Evolutionary conservation across 2,888 invertebrate genomes (phyloP), one percentile per base, ranked within the genome.

Genomic region (Andrena marginata): DNA sequence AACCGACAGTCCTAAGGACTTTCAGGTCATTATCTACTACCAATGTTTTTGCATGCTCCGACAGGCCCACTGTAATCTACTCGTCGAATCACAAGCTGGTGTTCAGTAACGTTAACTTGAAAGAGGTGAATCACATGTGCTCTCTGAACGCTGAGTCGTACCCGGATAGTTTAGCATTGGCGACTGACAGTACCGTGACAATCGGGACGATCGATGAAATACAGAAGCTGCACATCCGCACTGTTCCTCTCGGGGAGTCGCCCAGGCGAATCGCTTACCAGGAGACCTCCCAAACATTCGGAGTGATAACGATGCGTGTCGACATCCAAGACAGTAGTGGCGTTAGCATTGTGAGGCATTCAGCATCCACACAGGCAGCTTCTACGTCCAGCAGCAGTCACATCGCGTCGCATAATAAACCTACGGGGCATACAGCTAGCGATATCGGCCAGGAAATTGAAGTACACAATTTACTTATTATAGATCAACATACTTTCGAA

Each of bases 181-280:
- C 98, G 0, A 98, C 98, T 26, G 98, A 98, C 92, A 97, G 96
- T 87, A 97, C 97, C 0, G 96, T 99, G 2, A 98, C 99, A 0
- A 98, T 99, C 92, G 99, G 99, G 81, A 99, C 99, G 0, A 99
- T 99, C 89, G 99, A 99, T 94, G 99, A 99, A 94, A 99, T 99
- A 85, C 99, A 99, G 94, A 99, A 99, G 93, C 94, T 99, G 23
- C 99, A 99, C 94, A 99, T 99, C 89, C 95, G 99, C 75, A 99
- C 99, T 0, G 98, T 99, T 26, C 98, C 98, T 0, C 95, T 99
- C 0, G 98, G 98, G 0, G 99, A 99, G 95, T 98, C 98, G 0
- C 99, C 99, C 0, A 95, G 98, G 71, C 95, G 99, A 79, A 99
- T 99, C 91, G 97, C 99, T 0, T 98, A 99, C 94, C 99, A 99